phyloP scores from a whole-genome alignment of 2,888 invertebrate species.

The Tipula lateralis region DNA sequence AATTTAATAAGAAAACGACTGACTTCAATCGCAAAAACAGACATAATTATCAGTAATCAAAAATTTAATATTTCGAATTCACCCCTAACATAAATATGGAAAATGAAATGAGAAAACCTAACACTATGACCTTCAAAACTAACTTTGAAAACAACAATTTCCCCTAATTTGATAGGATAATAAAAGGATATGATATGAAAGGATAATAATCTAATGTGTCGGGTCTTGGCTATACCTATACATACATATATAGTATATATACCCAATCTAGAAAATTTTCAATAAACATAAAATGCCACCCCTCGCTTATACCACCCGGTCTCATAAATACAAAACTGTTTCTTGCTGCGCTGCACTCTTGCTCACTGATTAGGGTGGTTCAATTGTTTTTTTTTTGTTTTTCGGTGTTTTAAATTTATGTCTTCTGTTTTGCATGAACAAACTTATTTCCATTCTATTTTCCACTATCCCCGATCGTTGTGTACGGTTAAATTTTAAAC shows the following conservation, averaged over 20 bases:
- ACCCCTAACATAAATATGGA: not conserved
- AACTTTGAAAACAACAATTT: not conserved
- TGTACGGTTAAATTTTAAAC: not conserved
- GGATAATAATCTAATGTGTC: no score
- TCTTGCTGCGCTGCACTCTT: not conserved
- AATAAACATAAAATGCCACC: not conserved
- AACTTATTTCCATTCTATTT: not conserved
- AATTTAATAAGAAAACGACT: not conserved
- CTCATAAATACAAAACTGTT: not conserved
- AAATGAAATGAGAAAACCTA: not conserved
- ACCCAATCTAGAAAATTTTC: not conserved
- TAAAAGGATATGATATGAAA: no score
- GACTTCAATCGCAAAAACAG: constrained; percentile 24
- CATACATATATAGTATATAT: not conserved
- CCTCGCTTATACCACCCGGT: not conserved
- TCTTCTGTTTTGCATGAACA: constrained; percentile 19
- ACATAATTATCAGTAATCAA: constrained; percentile 19
- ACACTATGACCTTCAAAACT: constrained; percentile 11
- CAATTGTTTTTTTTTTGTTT: constrained; percentile 13
- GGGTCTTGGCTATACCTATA: not conserved
- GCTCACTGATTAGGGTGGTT: not conserved
- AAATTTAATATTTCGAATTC: not conserved
- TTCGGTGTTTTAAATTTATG: constrained; percentile 12
- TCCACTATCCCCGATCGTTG: not conserved
- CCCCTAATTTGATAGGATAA: constrained; percentile 7